Evolutionary conservation across 2,113 vertebrate genomes (phyloP).

Genomic region (Chaetodon auriga): DNA sequence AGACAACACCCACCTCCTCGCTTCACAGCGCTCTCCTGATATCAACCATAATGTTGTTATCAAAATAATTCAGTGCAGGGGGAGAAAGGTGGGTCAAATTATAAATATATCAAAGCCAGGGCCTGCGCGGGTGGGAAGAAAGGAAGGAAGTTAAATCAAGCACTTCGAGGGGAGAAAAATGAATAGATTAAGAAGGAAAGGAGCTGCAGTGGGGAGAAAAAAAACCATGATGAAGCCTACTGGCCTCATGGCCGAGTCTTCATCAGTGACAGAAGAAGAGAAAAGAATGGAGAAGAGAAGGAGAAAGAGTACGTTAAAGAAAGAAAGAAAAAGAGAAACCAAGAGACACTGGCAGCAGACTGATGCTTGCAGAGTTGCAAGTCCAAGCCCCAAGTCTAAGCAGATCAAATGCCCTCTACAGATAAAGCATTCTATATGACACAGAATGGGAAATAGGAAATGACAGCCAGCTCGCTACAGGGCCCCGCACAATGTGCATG

Average conservation of each 20-base stretch:
- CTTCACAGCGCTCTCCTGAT: conserved; percentile 51
- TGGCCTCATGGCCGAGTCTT: conserved; percentile 1
- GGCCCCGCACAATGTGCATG: conserved; percentile 28
- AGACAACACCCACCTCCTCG: conserved; percentile 52
- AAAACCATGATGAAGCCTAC: conserved; percentile 12
- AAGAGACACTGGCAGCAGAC: conserved; percentile 37
- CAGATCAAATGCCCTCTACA: conserved; percentile 71
- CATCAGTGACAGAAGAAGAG: background rate
- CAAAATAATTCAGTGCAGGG: conserved; percentile 48
- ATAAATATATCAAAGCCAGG: conserved; percentile 51
- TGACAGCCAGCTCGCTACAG: conserved; percentile 73
- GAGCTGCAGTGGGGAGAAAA: conserved; percentile 2
- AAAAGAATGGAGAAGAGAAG: background rate
- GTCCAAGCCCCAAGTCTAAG: conserved; percentile 65
- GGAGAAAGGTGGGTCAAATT: conserved; percentile 31
- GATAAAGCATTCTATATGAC: conserved; percentile 65
- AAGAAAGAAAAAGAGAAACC: background rate
- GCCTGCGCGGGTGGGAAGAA: conserved; percentile 35
- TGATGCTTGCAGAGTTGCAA: conserved; percentile 42
- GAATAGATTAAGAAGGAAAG: conserved; percentile 42
- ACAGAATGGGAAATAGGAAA: conserved; percentile 70
- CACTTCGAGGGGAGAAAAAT: conserved; percentile 23
- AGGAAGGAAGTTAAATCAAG: conserved; percentile 48
- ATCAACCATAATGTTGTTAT: conserved; percentile 48
- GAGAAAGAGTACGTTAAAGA: background rate